These are phyloP conservation scores for Pyrrhia umbra DNA, from an alignment of 2,888 invertebrate species.

Conservation along the genomic window DNA sequence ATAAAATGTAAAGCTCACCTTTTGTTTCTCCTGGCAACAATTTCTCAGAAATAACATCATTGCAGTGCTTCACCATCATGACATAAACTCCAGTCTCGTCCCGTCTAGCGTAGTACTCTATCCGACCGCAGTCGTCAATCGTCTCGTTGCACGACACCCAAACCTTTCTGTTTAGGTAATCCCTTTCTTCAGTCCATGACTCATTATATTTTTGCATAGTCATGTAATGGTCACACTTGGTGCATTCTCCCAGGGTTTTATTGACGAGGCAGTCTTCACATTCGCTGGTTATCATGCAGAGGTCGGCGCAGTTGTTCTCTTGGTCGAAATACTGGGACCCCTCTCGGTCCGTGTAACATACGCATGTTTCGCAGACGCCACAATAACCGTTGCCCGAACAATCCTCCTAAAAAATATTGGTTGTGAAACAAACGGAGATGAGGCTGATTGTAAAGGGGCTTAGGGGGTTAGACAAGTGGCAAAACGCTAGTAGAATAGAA, in stretches of 20 bases:
- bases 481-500: too few relatives aligned
- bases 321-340: slow-evolving; percentile 82
- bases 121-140: slow-evolving; percentile 57
- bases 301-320: slow-evolving; percentile 74
- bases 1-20: slow-evolving; percentile 64
- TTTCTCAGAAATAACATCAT: slow-evolving; percentile 46
- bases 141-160: slow-evolving; percentile 79
- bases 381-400: slow-evolving; percentile 83
- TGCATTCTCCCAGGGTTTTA: slow-evolving; percentile 58
- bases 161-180: slow-evolving; percentile 63
- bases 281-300: slow-evolving; percentile 72
- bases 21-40: slow-evolving; percentile 53
- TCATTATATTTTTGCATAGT: slow-evolving; percentile 65
- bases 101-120: slow-evolving; percentile 74
- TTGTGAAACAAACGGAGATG: slow-evolving; percentile 10
- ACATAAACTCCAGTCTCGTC: slow-evolving; percentile 63
- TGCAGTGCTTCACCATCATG: slow-evolving; percentile 74
- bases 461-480: too few relatives aligned
- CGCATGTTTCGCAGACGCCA: slow-evolving; percentile 74
- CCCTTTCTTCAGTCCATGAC: slow-evolving; percentile 60
- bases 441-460: too few relatives aligned
- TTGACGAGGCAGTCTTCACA: slow-evolving; percentile 75
- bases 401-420: slow-evolving; percentile 44
- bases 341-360: slow-evolving; percentile 72
- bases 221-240: slow-evolving; percentile 43